Evolutionary conservation across 2,797 vertebrate species (phyloP), one percentile per base, ranked within the genome.

Genomic region (Lepus townsendii): DNA sequence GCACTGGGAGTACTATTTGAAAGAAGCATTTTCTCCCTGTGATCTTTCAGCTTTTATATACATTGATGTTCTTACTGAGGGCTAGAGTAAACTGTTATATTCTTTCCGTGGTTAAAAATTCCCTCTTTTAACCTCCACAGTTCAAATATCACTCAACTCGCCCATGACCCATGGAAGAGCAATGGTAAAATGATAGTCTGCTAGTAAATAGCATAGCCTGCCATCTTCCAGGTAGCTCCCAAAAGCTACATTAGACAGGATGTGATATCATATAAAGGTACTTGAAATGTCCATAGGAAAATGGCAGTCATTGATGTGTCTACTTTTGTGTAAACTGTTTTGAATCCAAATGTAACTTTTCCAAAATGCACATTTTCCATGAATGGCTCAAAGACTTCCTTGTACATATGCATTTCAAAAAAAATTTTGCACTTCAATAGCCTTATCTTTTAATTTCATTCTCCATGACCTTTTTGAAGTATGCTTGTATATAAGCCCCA

Each of bases 121-220:
- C 3, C 82, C 3, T 95, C 89, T 30, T 97, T 96, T 96, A 91
- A 88, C 83, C 80, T 97, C 30, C 54, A n/a, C 12, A 96, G 54
- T 86, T 97, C 90, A 96, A 93, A 96, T 95, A 92, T 92, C 80
- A 97, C 96, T 97, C 76, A 97, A 65, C 26, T 63, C 97, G 38
- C 73, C 73, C 87, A 54, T 79, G 71, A 97, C 91, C n/a, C 26
- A 94, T 95, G 24, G 72, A 95, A 94, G 47, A 14, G 47, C 93
- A 95, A 96, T 69, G 95, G 30, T 93, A 95, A 97, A 97, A 97
- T 95, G 73, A 96, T 71, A 92, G 12, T 32, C 4, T 88, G 38
- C 1, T 66, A 66, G 32, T 35, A 52, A 92, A 42, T 90, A 24
- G 54, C 14, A 65, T 0, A 83, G 4, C 19, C 86, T 16, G 57